These are phyloP conservation scores for Tortrix viridana DNA, from an alignment of 2,888 invertebrate species.

Conservation along the genomic window DNA sequence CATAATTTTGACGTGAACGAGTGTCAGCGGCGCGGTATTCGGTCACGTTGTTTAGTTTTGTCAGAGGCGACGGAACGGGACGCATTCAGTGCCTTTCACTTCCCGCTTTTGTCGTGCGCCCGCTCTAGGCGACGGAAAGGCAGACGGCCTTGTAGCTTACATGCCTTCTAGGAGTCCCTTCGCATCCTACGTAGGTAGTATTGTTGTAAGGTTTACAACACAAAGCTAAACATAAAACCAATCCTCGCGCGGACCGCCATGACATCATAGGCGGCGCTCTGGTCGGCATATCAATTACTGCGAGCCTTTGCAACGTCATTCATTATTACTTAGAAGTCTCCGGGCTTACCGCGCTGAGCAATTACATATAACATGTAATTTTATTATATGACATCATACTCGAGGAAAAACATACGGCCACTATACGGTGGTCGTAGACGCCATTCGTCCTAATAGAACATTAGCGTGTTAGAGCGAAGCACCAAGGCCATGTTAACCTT, in stretches of 20 bases:
- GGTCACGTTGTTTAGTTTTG: constrained; percentile 56
- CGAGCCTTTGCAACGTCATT: constrained; percentile 45
- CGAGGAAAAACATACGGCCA: constrained; percentile 67
- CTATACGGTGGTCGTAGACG: constrained; percentile 58
- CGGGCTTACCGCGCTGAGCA: constrained; percentile 40
- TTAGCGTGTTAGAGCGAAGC: constrained; percentile 70
- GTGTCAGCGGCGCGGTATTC: constrained; percentile 36
- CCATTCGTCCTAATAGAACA: constrained; percentile 64
- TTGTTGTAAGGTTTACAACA: constrained; percentile 34
- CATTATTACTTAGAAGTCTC: constrained; percentile 49
- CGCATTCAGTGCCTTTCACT: constrained; percentile 84
- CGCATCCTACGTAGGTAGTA: constrained; percentile 63
- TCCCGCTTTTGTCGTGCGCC: constrained; percentile 81
- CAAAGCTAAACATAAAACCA: constrained; percentile 9
- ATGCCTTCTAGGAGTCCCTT: constrained; percentile 74
- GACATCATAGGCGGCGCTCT: constrained; percentile 47
- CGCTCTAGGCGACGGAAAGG: constrained; percentile 76
- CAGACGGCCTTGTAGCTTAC: constrained; percentile 78
- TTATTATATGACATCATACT: constrained; percentile 73
- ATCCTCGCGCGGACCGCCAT: constrained; percentile 43
- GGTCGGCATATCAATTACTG: constrained; percentile 45
- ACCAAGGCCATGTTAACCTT: constrained; percentile 80
- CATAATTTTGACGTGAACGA: constrained; percentile 42
- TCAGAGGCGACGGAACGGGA: constrained; percentile 69
- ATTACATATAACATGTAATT: constrained; percentile 55